Base-by-base conservation (phyloP, 2,113 vertebrate species). In the Aix galericulata region DNA sequence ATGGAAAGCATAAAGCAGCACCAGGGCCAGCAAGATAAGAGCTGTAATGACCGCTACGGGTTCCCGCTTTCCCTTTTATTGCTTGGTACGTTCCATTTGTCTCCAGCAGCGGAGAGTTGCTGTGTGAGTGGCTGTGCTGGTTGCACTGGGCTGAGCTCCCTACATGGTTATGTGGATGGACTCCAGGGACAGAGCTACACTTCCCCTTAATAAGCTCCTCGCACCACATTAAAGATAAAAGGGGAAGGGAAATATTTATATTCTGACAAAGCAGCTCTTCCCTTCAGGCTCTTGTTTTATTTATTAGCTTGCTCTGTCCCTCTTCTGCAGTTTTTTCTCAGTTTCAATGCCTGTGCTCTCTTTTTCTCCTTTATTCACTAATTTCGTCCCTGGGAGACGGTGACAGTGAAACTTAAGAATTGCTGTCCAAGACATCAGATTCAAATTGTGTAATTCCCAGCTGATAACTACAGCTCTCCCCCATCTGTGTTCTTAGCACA, bases 241-340 rank as follows among this genome's bases (percentile, higher is more conserved):
- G 97, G 91, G 88, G 96, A 96, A 97, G 97, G 96, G 96, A 98
- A 98, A 98, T 98, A 98, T 98, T 98, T 98, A 97, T 98, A 98
- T 98, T 98, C 98, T 97, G 98, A 98, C 97, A 98, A 98, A 98
- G 97, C 97, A 97, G 94, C 96, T 97, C 97, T 98, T 98, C 97
- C 97, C 97, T 97, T 98, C 97, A 97, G 97, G 96, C 96, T 98
- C 96, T 96, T 98, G 98, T 98, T 98, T 98, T 98, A 98, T 98
- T 98, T 98, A 98, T 98, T 97, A 98, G 95, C 91, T 97, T 94
- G 96, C 96, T 97, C 96, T 94, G 96, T 97, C 97, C 97, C 94
- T 94, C 94, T 96, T 90, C 62, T 94, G 77, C 78, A 86, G 59
- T 86, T 95, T 96, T 74, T 82, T 88, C 86, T 96, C 82, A 71